Evolutionary conservation across 1,140 invertebrate species (phyloP).

Genomic region (Agrilus planipennis): DNA sequence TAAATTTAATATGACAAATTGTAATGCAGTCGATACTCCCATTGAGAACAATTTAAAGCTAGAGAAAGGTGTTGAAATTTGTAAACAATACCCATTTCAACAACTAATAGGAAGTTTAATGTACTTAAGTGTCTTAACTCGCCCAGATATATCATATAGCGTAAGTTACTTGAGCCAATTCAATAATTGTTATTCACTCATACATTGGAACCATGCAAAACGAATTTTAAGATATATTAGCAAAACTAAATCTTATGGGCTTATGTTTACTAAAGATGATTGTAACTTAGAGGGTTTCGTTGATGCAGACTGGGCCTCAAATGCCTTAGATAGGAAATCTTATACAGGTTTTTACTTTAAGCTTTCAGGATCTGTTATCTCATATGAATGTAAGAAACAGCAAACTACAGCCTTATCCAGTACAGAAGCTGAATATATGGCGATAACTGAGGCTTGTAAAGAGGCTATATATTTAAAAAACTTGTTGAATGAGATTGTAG

Average conservation of each 20-base stretch:
- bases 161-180: too few relatives aligned
- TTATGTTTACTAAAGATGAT: slow-evolving; percentile 9
- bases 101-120: too few relatives aligned
- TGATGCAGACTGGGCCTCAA: slow-evolving; percentile 32
- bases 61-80: too few relatives aligned
- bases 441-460: slow-evolving; percentile 19
- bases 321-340: slow-evolving; percentile 19
- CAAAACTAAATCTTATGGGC: slow-evolving; percentile 23
- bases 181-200: too few relatives aligned
- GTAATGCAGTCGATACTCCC: too few relatives aligned
- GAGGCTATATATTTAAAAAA: slow-evolving; percentile 22
- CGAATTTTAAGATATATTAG: slow-evolving; percentile 34
- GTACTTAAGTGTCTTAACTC: too few relatives aligned
- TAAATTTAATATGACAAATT: too few relatives aligned
- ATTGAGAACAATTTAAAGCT: too few relatives aligned
- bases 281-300: slow-evolving; percentile 20
- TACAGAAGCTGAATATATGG: slow-evolving; percentile 32
- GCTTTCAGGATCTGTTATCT: slow-evolving; percentile 9
- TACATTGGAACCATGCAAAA: too few relatives aligned
- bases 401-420: slow-evolving; percentile 22
- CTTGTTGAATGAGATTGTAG: slow-evolving; percentile 14
- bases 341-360: slow-evolving; percentile 21
- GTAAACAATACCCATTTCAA: too few relatives aligned
- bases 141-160: too few relatives aligned
- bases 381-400: slow-evolving; percentile 27